Percentiles rank a stretch among this genome's conserved stretches.
phyloP scores from a whole-genome alignment of 2,113 vertebrate species.

The Brachyistius frenatus region DNA sequence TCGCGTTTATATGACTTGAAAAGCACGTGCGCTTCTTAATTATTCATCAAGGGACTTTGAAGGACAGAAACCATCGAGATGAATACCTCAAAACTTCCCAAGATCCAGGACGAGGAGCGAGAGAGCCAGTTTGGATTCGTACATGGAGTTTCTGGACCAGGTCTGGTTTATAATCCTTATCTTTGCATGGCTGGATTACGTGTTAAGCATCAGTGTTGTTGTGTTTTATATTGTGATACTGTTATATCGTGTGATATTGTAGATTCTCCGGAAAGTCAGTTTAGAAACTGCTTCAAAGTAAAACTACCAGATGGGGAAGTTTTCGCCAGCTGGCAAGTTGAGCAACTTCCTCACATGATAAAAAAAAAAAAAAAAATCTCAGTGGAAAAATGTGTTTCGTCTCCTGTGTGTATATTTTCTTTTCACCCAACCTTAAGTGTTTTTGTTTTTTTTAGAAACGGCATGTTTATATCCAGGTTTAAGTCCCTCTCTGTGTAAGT shows the following conservation, averaged over 20 bases:
- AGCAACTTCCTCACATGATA: not conserved
- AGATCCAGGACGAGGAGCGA: constrained; percentile 90
- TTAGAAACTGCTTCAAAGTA: not conserved
- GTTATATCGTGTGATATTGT: not conserved
- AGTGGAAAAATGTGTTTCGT: no score
- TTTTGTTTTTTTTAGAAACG: no score
- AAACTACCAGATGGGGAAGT: not conserved
- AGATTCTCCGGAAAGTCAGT: not conserved
- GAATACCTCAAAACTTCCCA: constrained; percentile 92
- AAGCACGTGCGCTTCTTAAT: not conserved
- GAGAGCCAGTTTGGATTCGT: constrained; percentile 92
- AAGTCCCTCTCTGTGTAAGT: no score
- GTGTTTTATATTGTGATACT: not conserved
- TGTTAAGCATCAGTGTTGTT: not conserved
- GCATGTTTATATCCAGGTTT: no score
- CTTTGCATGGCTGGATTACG: not conserved
- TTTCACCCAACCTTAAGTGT: no score
- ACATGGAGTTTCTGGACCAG: constrained; percentile 94
- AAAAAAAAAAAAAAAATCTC: not conserved
- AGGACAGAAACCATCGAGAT: constrained; percentile 80
- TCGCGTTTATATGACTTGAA: not conserved
- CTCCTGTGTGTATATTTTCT: no score
- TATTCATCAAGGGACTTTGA: constrained; percentile 11
- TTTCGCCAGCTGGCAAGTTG: not conserved
- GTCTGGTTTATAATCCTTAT: constrained; percentile 75